A percentile compares a stretch with the other conserved stretches of the same genome.
phyloP scores from a whole-genome alignment of 1,140 invertebrate genomes.

The Brachionus rubens region DNA sequence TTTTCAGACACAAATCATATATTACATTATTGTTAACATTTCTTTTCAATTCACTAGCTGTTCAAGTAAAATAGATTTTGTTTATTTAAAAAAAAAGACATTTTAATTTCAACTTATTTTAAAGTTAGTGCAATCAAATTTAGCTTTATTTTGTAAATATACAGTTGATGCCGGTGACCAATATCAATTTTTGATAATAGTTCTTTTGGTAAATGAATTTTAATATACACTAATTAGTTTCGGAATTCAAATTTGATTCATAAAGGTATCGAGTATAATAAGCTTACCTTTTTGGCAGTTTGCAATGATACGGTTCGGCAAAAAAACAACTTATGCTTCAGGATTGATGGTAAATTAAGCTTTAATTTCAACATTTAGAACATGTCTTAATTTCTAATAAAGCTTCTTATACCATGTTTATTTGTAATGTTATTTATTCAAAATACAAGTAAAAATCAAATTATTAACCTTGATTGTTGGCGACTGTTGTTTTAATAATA shows the following conservation, averaged over 20 bases:
- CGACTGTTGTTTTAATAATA: neutral
- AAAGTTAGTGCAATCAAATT: constrained; percentile 57
- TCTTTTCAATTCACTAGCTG: constrained; percentile 53
- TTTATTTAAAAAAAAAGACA: too few species aligned
- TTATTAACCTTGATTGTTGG: neutral
- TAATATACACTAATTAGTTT: constrained; percentile 41
- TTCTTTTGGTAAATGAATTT: constrained; percentile 54
- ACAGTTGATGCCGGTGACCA: constrained; percentile 52
- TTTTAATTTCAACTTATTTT: neutral
- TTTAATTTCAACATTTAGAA: constrained; percentile 50
- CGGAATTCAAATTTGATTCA: neutral
- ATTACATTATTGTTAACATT: constrained; percentile 52
- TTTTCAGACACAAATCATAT: constrained; percentile 53
- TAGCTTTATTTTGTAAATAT: constrained; percentile 55
- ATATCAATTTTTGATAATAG: constrained; percentile 52
- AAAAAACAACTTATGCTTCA: constrained; percentile 54
- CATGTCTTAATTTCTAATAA: too few species aligned
- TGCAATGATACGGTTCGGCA: constrained; percentile 51
- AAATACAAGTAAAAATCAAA: constrained; percentile 17
- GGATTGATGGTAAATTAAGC: constrained; percentile 53
- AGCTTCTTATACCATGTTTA: constrained; percentile 37
- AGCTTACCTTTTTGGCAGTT: constrained; percentile 55
- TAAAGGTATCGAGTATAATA: constrained; percentile 52
- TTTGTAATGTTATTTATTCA: constrained; percentile 21
- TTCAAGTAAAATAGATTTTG: constrained; percentile 49